phyloP scores from a whole-genome alignment of 2,113 vertebrate species.

The Guaruba guarouba region DNA sequence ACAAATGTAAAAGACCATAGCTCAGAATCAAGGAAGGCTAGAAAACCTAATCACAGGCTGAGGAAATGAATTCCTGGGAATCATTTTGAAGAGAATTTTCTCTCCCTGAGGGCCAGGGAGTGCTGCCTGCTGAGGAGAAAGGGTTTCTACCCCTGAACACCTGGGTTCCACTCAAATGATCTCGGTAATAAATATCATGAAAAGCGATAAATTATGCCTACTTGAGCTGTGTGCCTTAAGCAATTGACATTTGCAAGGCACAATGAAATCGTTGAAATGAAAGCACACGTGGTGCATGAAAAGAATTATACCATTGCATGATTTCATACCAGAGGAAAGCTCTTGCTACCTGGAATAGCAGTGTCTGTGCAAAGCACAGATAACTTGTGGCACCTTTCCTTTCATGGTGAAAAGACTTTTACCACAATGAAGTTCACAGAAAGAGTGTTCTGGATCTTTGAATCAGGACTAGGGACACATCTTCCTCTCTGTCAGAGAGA shows the following conservation, averaged over 20 bases:
- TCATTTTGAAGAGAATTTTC: constrained; percentile 35
- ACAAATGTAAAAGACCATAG: neutral
- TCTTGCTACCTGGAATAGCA: neutral
- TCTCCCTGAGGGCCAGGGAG: neutral
- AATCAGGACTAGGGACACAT: neutral
- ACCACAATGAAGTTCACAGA: neutral
- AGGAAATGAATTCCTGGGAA: constrained; percentile 57
- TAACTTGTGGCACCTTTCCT: neutral
- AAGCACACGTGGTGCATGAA: neutral
- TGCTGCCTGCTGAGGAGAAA: neutral
- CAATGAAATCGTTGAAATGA: neutral
- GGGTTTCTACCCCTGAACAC: constrained; percentile 27
- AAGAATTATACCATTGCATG: neutral
- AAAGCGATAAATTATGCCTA: constrained; percentile 25
- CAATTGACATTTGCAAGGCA: constrained; percentile 18
- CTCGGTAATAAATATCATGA: neutral
- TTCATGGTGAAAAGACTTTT: neutral
- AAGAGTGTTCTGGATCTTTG: neutral
- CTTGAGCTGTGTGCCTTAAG: constrained; percentile 40
- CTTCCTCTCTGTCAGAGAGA: neutral
- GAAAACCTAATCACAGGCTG: neutral
- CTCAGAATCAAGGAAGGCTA: neutral
- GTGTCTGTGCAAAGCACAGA: neutral
- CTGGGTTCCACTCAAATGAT: constrained; percentile 32
- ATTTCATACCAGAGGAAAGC: neutral